Evolutionary conservation across 1,140 invertebrate species (phyloP), one percentile per base, ranked within the genome.

Genomic region (Euschistus heros): DNA sequence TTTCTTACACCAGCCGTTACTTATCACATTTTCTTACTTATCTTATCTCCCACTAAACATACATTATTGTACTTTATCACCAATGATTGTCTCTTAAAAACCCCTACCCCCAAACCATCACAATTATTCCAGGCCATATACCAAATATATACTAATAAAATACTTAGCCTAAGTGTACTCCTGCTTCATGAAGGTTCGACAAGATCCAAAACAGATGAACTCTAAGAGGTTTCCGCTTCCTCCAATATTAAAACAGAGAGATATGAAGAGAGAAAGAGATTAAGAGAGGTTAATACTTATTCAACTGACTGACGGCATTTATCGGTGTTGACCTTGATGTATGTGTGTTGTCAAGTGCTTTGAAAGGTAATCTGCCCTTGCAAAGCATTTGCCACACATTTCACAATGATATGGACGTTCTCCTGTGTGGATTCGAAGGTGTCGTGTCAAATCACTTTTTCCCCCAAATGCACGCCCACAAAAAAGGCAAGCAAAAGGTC

Each of bases 331-430:
- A 33, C 62, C 65, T 26, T 70, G 69, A 76, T 91, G 88, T 66
- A 91, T 87, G 76, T 92, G 90, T 5, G 90, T 92, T 62, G 89
- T 92, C 65, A 92, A 80, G 75, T 92, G 90, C 76, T 92, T 92
- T 67, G 89, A 91, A n/a, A 92, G 81, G 71, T 92, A 92, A 73
- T 92, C 90, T 30, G 89, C 90, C 10, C 90, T 77, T 13, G 89
- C 90, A 77, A 93, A 93, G 74, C 89, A 91, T 74, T 92, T 92
- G 68, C 89, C 89, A 76, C 91, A 93, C 74, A 89, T 88, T 75
- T 92, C 89, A 76, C 90, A 93, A 72, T 90, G 91, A 75, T 87
- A 94, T 55, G 87, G 92, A 70, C 88, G 81, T 74, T 91, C 87
- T 26, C 89, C 90, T 0, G 89, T 92, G 75, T 92, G 89, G 61